phyloP scores from a whole-genome alignment of 2,888 invertebrate species.

The Phyllotreta striolata region DNA sequence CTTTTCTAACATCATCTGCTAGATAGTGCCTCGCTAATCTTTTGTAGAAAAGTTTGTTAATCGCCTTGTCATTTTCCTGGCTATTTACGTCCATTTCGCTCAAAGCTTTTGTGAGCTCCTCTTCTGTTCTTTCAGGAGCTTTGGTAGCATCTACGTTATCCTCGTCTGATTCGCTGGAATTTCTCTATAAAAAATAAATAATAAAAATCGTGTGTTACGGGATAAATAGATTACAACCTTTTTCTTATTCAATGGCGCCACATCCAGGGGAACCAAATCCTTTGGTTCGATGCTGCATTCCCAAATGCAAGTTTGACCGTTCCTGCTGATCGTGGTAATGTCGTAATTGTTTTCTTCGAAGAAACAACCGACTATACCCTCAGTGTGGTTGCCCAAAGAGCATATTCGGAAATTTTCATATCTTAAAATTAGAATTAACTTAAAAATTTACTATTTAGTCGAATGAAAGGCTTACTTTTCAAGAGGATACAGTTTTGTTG shows the following conservation, averaged over 20 bases:
- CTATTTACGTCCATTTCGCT: constrained; percentile 60
- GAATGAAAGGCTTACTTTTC: constrained; percentile 64
- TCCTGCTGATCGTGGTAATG: constrained; percentile 81
- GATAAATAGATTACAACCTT: constrained; percentile 48
- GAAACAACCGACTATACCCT: constrained; percentile 84
- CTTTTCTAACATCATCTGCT: constrained; percentile 73
- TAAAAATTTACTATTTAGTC: background rate
- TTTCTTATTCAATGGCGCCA: constrained; percentile 64
- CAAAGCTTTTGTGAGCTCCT: constrained; percentile 55
- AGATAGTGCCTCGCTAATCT: constrained; percentile 78
- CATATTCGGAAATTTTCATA: constrained; percentile 75
- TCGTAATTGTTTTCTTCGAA: constrained; percentile 89
- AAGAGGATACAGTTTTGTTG: constrained; percentile 83
- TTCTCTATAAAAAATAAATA: constrained; percentile 43
- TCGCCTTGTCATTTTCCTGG: constrained; percentile 60
- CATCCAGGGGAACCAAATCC: constrained; percentile 66
- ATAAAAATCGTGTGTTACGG: background rate
- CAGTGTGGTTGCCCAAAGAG: constrained; percentile 84
- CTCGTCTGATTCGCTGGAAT: constrained; percentile 68
- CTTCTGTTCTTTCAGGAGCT: constrained; percentile 65
- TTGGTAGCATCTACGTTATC: constrained; percentile 72
- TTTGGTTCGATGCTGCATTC: constrained; percentile 79
- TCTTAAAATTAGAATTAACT: background rate
- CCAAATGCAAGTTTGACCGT: constrained; percentile 88
- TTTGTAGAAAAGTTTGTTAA: constrained; percentile 70